These are phyloP conservation scores for Micrasema longulum DNA, from an alignment of 1,140 invertebrate genomes.

Conservation along the genomic window DNA sequence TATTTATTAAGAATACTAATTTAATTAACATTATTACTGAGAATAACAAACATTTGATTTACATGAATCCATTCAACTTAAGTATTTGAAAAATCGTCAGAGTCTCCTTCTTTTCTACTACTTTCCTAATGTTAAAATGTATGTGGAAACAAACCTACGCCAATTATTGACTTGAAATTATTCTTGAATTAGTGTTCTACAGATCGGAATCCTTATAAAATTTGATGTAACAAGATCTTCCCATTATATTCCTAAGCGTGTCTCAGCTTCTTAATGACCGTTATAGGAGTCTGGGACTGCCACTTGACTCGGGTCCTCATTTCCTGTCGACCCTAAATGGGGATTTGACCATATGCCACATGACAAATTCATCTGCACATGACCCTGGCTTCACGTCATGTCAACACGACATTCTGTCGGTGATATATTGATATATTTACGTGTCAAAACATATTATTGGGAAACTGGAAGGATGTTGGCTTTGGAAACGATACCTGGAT, in stretches of 20 bases:
- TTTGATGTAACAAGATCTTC: constrained; percentile 22
- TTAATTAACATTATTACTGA: too few relatives aligned
- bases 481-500: neutral
- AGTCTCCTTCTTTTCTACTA: too few relatives aligned
- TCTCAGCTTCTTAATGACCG: constrained; percentile 33
- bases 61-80: too few relatives aligned
- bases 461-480: neutral
- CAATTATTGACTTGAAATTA: neutral
- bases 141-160: neutral
- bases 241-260: constrained; percentile 35
- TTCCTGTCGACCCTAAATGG: constrained; percentile 33
- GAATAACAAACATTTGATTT: too few relatives aligned
- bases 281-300: neutral
- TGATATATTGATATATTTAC: too few relatives aligned
- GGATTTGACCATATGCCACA: constrained; percentile 23
- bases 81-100: too few relatives aligned
- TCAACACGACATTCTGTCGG: too few relatives aligned
- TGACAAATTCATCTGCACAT: neutral
- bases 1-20: too few relatives aligned
- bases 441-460: neutral
- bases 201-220: constrained; percentile 14
- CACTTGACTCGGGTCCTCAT: constrained; percentile 19
- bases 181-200: neutral
- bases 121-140: too few relatives aligned
- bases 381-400: too few relatives aligned